Base-by-base conservation (phyloP, 2,113 vertebrate genomes). In the Passer montanus region DNA sequence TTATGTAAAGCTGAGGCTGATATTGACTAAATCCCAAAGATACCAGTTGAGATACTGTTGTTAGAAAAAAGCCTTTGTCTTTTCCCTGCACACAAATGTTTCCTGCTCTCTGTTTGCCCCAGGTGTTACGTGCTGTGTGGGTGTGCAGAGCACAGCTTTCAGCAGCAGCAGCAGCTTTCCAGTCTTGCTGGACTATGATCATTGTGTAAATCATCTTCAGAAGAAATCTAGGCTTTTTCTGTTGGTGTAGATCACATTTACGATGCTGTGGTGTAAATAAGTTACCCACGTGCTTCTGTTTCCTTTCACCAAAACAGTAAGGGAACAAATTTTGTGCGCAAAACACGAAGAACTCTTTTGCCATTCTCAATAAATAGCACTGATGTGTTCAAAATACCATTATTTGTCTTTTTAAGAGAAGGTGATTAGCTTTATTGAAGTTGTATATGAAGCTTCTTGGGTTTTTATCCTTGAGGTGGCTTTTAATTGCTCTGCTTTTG, bases 271-370 rank as follows among this genome's bases (percentile, higher is more conserved):
- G 3, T 20, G 7, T 47, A 13, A 52, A 15, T 30, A 13, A 46
- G 18, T 46, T 58, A 10, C 19, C 6, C 0, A 2, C 0, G 0
- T 0, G 1, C 41, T 53, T 33, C 9, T 49, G 0, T 47, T 64
- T 2, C 18, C 5, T 8, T 22, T 44, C 27, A 14, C 15, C 3
- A 15, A 30, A 69, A 13, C 5, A 37, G 22, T 1, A 27, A 41
- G 6, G 10, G 26, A 46, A 3, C 3, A 9, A 56, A 35, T 8
- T 31, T 19, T 2, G 21, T 1, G 3, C 31, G 24, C 2, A 15
- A 67, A 17, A 2, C 7, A 3, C 2, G 53, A 53, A 58, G n/a
- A 66, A 8, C 31, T 7, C 2, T 44, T 58, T 8, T 3, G 35
- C 6, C 1, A 0, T 52, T 41, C n/a, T 16, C 6, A 53, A 6